These are phyloP conservation scores for Drosophila albomicans DNA, from an alignment of 1,140 invertebrate species.

Conservation along the genomic window DNA sequence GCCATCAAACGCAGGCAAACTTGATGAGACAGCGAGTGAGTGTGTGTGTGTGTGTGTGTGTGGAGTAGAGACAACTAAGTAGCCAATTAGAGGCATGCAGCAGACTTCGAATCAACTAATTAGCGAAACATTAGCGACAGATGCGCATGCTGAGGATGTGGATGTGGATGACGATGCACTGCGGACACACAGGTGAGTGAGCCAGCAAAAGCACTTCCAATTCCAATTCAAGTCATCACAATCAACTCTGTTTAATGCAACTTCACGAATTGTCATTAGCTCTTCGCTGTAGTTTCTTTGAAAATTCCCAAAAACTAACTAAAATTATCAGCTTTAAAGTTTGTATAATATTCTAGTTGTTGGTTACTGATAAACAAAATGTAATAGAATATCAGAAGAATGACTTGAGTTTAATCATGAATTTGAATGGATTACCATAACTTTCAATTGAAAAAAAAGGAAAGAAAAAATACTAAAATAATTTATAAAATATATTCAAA, in stretches of 20 bases:
- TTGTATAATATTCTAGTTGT: no score
- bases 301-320: no score
- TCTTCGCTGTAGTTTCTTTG: no score
- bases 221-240: not conserved
- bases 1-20: slow-evolving; percentile 11
- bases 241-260: not conserved
- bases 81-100: slow-evolving; percentile 51
- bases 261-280: not conserved
- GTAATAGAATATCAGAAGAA: no score
- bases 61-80: slow-evolving; percentile 26
- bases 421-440: no score
- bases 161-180: not conserved
- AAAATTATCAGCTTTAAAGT: no score
- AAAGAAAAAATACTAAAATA: no score
- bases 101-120: slow-evolving; percentile 40
- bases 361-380: no score
- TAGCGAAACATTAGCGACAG: slow-evolving; percentile 35
- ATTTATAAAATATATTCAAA: no score
- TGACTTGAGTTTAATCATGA: no score
- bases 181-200: not conserved
- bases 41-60: slow-evolving; percentile 11
- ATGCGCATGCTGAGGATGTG: slow-evolving; percentile 1
- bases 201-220: not conserved
- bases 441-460: no score
- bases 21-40: not conserved